Conservation (phyloP, 2,113 vertebrate genomes). For the Mellivora capensis region DNA sequence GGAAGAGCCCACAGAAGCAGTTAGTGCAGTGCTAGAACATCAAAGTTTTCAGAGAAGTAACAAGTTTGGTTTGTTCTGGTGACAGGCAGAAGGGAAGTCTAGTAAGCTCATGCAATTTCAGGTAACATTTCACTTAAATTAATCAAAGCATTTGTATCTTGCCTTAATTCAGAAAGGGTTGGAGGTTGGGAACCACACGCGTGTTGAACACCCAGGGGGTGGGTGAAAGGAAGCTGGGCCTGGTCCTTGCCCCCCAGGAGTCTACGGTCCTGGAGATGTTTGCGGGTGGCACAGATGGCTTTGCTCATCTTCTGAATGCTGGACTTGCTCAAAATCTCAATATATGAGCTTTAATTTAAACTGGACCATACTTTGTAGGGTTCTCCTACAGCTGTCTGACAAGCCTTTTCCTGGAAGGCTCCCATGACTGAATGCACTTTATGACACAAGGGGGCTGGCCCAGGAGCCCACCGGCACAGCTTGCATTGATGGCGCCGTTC, state of each 20-base stretch:
- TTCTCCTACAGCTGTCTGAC: background rate
- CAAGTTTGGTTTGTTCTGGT: background rate
- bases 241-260: background rate
- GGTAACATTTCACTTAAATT: background rate
- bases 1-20: background rate
- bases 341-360: background rate
- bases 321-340: background rate
- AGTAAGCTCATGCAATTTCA: background rate
- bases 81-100: background rate
- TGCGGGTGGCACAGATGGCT: too few species aligned
- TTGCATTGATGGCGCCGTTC: background rate
- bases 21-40: background rate
- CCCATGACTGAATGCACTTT: background rate
- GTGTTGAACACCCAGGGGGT: rapidly evolving
- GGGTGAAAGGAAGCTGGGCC: background rate
- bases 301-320: background rate
- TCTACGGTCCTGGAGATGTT: too few species aligned
- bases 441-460: background rate
- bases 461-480: background rate
- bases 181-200: rapidly evolving
- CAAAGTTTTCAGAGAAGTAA: background rate
- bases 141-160: background rate
- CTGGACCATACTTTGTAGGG: background rate
- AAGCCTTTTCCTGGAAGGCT: background rate
- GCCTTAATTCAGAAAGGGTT: background rate